Evolutionary conservation across 2,113 vertebrate genomes (phyloP), one percentile per base, ranked within the genome.

Genomic region (Gadus macrocephalus): DNA sequence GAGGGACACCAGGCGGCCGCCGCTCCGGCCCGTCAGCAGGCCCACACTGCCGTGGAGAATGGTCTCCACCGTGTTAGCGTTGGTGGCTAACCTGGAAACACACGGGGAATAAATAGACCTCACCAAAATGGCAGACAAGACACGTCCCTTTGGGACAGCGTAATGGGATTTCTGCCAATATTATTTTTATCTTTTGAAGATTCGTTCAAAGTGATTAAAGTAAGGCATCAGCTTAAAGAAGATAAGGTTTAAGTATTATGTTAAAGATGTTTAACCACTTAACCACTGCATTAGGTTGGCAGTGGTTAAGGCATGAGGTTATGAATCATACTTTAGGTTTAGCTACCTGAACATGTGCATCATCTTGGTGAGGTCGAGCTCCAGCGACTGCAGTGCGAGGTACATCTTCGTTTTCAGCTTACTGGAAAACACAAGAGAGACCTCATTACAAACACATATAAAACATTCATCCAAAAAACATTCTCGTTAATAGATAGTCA

Each of bases 381-480:
- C 97, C 84, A 98, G 86, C 70, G 96, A 98, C 62, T 99, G 97
- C 69, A 99, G 93, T 55, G 97, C 96, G 75, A 98, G 91, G 76
- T 98, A 99, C 96, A 98, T 98, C 89, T 99, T 99, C 38, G 95
- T 99, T 91, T 99, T 98, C 65, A 97, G 89, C 91, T 99, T 98
- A 91, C 96, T 99, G 74, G 28, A 79, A 77, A 16, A 77, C 20
- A 84, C 1, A 25, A 66, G 9, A 67, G 9, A 20, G 11, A 56
- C 14, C 53, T 61, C 0, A 49, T 16, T 55, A 28, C 8, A 35
- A 17, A 65, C 5, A n/a, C 9, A 28, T 19, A 75, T 19, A 12
- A 19, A 16, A 16, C 63, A 38, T 3, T 49, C 3, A 28, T 22
- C 4, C 22, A 9, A 2, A 9, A 11, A 49, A 9, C 14, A 58